A percentile compares a stretch with the other conserved stretches of the same genome.
Conservation (phyloP, 53 echinoderm and acorn worm species). For the Holothuria leucospilota region DNA sequence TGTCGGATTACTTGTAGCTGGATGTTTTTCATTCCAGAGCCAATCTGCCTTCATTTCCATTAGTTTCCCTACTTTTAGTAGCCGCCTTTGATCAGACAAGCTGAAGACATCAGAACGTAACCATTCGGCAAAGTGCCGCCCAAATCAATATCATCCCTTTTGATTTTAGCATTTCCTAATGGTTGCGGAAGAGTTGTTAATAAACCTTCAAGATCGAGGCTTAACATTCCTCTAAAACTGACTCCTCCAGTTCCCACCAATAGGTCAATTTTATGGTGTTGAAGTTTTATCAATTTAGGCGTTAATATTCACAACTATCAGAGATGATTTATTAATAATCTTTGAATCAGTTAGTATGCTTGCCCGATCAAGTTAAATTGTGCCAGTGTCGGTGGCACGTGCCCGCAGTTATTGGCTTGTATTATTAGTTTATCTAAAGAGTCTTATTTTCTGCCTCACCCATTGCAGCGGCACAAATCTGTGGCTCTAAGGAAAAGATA, state of each 20-base stretch:
- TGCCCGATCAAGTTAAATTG: conserved; percentile 12
- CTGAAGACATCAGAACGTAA: conserved; percentile 29
- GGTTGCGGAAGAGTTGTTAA: too few species aligned
- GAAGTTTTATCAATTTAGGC: conserved; percentile 4
- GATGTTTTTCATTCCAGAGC: too few species aligned
- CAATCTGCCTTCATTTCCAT: too few species aligned
- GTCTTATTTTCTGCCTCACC: conserved; percentile 32
- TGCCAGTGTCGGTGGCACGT: conserved; percentile 14
- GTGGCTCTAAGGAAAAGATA: conserved; percentile 16
- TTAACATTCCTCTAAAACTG: too few species aligned
- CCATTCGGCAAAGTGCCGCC: conserved; percentile 4
- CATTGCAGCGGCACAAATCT: conserved; percentile 40
- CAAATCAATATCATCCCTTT: neutral
- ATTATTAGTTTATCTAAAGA: conserved; percentile 33
- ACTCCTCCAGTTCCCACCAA: too few species aligned
- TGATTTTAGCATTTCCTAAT: too few species aligned
- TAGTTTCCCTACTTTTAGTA: too few species aligned
- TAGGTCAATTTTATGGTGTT: conserved; percentile 7
- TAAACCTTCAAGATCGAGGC: too few species aligned
- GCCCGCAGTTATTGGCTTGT: conserved; percentile 36
- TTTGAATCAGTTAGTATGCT: neutral
- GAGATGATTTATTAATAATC: conserved; percentile 31
- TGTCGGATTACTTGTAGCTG: too few species aligned
- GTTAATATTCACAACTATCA: conserved; percentile 31
- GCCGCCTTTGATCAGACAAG: conserved; percentile 33